A percentile compares a stretch with the other conserved stretches of the same genome.
Evolutionary conservation across 1,140 invertebrate genomes (phyloP).

Genomic region (Solenopsis invicta): DNA sequence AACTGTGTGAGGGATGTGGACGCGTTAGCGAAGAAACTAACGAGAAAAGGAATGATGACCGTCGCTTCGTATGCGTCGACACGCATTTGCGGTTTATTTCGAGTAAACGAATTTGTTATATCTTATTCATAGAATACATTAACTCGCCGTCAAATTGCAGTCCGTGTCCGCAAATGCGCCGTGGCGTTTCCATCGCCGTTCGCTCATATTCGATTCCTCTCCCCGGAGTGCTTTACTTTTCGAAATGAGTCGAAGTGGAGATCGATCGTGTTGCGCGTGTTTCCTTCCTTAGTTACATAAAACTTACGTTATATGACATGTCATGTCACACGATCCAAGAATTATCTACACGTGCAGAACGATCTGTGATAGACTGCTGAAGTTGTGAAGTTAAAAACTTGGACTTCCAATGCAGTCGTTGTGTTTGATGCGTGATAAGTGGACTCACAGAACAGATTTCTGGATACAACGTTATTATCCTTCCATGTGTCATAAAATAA

Average conservation of each 20-base stretch:
- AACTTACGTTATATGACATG: not conserved
- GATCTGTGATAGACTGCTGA: not conserved
- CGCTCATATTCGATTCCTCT: constrained; percentile 1
- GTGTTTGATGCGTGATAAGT: not conserved
- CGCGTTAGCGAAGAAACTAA: constrained; percentile 41
- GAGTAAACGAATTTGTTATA: constrained; percentile 27
- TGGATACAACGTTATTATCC: too few species aligned
- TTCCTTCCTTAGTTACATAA: constrained; percentile 4
- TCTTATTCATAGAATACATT: constrained; percentile 28
- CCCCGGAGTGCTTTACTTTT: not conserved
- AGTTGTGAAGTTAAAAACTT: constrained; percentile 1
- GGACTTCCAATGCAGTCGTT: not conserved
- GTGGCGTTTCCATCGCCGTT: not conserved
- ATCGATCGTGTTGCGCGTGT: constrained; percentile 3
- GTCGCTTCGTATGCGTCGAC: not conserved
- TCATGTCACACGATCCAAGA: not conserved
- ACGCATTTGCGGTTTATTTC: constrained; percentile 25
- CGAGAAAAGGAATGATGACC: not conserved
- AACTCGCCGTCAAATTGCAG: constrained; percentile 33
- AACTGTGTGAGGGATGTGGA: not conserved
- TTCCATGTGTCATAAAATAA: too few species aligned
- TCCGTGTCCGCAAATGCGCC: not conserved
- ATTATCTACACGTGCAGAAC: not conserved
- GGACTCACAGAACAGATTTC: too few species aligned
- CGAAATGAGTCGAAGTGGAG: constrained; percentile 27